A percentile compares a stretch with the other conserved stretches of the same genome.
Evolutionary conservation across 2,888 invertebrate species (phyloP).

Genomic region (Agonum fuliginosum): DNA sequence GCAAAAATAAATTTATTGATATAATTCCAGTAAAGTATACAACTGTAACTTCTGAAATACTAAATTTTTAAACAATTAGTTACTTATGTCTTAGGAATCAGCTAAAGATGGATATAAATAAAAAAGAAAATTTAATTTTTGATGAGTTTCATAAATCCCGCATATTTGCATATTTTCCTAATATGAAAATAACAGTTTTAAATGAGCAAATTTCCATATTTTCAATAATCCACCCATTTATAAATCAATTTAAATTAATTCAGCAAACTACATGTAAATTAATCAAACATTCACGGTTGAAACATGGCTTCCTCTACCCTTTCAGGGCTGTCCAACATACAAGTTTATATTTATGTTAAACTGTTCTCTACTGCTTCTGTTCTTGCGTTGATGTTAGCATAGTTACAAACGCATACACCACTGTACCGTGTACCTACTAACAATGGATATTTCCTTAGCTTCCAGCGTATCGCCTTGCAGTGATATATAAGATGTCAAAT

Average conservation of each 20-base stretch:
- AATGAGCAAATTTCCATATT: constrained; percentile 14
- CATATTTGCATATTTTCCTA: too few species aligned
- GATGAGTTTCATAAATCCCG: too few species aligned
- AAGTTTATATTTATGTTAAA: constrained; percentile 42
- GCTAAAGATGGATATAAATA: too few species aligned
- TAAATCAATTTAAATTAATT: constrained; percentile 35
- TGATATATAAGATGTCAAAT: constrained; percentile 34
- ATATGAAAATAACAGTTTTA: too few species aligned
- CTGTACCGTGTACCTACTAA: not conserved
- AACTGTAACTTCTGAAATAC: too few species aligned
- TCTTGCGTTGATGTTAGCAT: not conserved
- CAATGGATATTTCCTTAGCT: constrained; percentile 29
- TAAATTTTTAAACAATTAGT: too few species aligned
- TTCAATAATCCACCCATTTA: constrained; percentile 12
- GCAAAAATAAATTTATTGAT: too few species aligned
- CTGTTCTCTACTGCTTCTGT: not conserved
- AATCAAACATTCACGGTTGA: constrained; percentile 9
- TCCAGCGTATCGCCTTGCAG: not conserved
- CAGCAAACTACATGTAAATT: constrained; percentile 24
- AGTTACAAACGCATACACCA: not conserved
- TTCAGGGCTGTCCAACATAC: constrained; percentile 26
- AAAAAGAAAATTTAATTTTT: too few species aligned
- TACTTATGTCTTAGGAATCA: too few species aligned
- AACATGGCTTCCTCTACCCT: constrained; percentile 4
- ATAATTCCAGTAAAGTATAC: too few species aligned